phyloP scores from a whole-genome alignment of 2,797 vertebrate species.

The Centropyge bicolor region DNA sequence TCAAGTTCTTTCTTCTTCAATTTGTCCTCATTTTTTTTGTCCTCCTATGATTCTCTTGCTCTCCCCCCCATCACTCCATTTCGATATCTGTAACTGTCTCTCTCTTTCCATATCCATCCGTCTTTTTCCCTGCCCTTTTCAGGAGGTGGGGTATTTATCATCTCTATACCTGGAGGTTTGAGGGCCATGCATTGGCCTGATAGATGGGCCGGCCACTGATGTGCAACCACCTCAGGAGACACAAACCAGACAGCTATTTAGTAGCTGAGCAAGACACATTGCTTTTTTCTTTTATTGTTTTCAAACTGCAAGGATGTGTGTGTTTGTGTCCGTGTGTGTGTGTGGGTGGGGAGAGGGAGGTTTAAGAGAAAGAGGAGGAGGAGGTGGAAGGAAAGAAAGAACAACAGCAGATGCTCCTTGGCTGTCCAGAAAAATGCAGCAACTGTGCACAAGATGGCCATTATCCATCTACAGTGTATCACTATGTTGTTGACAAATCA shows the following conservation, averaged over 20 bases:
- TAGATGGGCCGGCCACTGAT: slow-evolving; percentile 83
- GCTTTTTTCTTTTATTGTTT: slow-evolving; percentile 87
- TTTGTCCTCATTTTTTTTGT: slow-evolving; percentile 39
- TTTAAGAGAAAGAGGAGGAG: slow-evolving; percentile 28
- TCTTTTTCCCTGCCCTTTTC: slow-evolving; percentile 69
- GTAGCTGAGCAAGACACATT: slow-evolving; percentile 87
- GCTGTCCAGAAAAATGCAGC: slow-evolving; percentile 75
- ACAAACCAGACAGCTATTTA: slow-evolving; percentile 88
- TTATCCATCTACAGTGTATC: slow-evolving; percentile 80
- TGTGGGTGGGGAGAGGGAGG: slow-evolving; percentile 53
- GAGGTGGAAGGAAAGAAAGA: slow-evolving; percentile 34
- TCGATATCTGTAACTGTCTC: slow-evolving; percentile 60
- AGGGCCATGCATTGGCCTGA: slow-evolving; percentile 78
- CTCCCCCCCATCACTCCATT: slow-evolving; percentile 53
- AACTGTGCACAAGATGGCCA: slow-evolving; percentile 73
- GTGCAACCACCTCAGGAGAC: slow-evolving; percentile 86
- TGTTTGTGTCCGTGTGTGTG: slow-evolving; percentile 62
- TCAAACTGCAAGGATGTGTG: slow-evolving; percentile 74
- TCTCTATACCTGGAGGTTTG: slow-evolving; percentile 83
- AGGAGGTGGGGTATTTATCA: slow-evolving; percentile 82
- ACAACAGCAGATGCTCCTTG: slow-evolving; percentile 68
- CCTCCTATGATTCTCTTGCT: slow-evolving; percentile 17
- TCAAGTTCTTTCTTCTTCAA: slow-evolving; percentile 24
- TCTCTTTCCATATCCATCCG: slow-evolving; percentile 67
- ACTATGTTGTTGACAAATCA: slow-evolving; percentile 83